These are phyloP conservation scores for Fratercula arctica DNA, from an alignment of 2,797 vertebrate species.

Conservation along the genomic window DNA sequence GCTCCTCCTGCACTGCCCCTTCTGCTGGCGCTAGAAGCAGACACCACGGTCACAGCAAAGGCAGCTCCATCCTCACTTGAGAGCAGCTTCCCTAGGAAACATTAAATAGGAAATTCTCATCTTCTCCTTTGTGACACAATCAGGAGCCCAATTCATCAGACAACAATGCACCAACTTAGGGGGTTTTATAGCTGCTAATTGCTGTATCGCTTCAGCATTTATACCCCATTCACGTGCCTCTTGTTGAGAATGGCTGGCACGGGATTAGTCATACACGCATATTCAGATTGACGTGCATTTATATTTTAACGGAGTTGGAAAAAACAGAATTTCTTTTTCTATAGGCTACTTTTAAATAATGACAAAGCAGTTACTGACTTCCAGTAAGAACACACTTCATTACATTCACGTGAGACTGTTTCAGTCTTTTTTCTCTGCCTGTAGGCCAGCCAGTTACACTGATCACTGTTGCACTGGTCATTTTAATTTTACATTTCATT, in stretches of 20 bases:
- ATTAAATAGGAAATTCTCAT: not conserved
- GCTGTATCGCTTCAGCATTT: not conserved
- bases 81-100: not conserved
- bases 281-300: not conserved
- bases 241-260: not conserved
- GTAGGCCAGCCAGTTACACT: not conserved
- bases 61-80: not conserved
- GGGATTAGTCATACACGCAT: not conserved
- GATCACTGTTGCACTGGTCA: not conserved
- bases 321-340: not conserved
- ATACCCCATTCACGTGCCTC: not conserved
- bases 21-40: not conserved
- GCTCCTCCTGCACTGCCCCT: not conserved
- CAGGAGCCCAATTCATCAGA: not conserved
- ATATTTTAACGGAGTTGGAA: not conserved
- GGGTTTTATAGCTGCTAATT: not conserved
- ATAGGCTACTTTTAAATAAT: not conserved
- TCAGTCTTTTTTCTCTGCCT: not conserved
- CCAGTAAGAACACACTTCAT: not conserved
- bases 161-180: not conserved
- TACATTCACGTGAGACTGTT: not conserved
- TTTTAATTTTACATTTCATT: not conserved
- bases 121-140: not conserved
- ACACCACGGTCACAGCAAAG: not conserved
- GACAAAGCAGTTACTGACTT: slow-evolving; percentile 15